These are phyloP conservation scores for Ceriagrion tenellum DNA, from an alignment of 2,888 invertebrate genomes.

Conservation along the genomic window DNA sequence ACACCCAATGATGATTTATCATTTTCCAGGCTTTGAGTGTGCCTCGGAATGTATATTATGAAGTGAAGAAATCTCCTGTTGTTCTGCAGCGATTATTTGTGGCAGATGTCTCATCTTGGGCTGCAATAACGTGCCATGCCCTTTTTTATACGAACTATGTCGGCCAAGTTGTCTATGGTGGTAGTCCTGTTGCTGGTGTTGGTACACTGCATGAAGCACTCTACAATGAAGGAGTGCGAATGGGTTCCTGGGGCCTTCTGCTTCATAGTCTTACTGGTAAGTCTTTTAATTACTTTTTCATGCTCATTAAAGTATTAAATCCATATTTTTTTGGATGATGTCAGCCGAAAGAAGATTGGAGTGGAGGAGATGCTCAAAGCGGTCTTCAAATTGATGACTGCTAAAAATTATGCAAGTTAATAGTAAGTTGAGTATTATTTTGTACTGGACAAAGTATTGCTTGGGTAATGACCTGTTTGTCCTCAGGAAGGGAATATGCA, in stretches of 20 bases:
- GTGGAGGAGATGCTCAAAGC: too few species aligned
- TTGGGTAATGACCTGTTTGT: too few species aligned
- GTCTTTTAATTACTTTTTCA: not conserved
- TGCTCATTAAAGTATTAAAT: not conserved
- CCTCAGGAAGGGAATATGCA: too few species aligned
- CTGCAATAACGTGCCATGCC: conserved; percentile 74
- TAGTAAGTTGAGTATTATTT: too few species aligned
- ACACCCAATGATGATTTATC: not conserved
- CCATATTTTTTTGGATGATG: too few species aligned
- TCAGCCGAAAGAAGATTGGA: too few species aligned
- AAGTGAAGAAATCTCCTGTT: conserved; percentile 71
- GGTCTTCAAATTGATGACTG: too few species aligned
- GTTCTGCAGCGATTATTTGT: conserved; percentile 73
- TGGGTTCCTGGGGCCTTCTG: conserved; percentile 75
- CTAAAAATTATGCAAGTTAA: too few species aligned
- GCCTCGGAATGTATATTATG: conserved; percentile 69
- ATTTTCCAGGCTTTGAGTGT: conserved; percentile 69
- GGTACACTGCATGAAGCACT: conserved; percentile 70
- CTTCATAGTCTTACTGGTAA: conserved; percentile 74
- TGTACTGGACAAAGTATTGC: too few species aligned
- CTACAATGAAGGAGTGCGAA: conserved; percentile 75
- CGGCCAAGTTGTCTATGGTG: conserved; percentile 74
- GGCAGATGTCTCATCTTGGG: conserved; percentile 74
- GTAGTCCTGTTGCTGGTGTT: conserved; percentile 73
- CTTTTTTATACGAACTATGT: conserved; percentile 75